A percentile compares a stretch with the other conserved stretches of the same genome.
Evolutionary conservation across 2,888 invertebrate genomes (phyloP).

Genomic region (Halictus quadricinctus): DNA sequence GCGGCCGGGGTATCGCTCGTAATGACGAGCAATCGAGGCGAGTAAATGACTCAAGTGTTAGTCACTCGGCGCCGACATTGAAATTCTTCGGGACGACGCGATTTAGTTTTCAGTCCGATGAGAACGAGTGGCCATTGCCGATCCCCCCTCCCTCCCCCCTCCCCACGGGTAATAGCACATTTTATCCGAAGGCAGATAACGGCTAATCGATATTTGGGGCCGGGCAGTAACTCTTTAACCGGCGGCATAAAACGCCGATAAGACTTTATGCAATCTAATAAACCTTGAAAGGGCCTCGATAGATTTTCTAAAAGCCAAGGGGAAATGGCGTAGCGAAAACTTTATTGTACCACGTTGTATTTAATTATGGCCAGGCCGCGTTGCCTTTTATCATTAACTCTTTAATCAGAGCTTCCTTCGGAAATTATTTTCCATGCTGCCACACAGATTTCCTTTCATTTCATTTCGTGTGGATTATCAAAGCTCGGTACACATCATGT

Average conservation of each 20-base stretch:
- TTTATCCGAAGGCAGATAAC: conserved; percentile 30
- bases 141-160: neutral
- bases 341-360: neutral
- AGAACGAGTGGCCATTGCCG: neutral
- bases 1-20: neutral
- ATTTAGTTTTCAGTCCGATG: neutral
- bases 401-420: neutral
- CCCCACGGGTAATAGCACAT: neutral
- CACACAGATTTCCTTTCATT: no score
- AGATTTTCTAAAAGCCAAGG: conserved; percentile 4
- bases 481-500: no score
- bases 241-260: conserved; percentile 40
- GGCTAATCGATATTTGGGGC: conserved; percentile 32
- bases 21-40: neutral
- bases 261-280: conserved; percentile 46
- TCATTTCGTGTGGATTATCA: no score
- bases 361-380: neutral
- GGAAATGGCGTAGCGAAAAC: conserved; percentile 1
- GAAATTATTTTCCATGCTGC: neutral
- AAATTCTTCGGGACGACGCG: neutral
- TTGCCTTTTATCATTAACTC: neutral
- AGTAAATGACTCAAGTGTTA: neutral
- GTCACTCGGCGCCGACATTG: neutral
- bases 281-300: conserved; percentile 30
- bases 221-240: conserved; percentile 34